phyloP scores from a whole-genome alignment of 2,113 vertebrate species.

The Laticauda laticaudata region DNA sequence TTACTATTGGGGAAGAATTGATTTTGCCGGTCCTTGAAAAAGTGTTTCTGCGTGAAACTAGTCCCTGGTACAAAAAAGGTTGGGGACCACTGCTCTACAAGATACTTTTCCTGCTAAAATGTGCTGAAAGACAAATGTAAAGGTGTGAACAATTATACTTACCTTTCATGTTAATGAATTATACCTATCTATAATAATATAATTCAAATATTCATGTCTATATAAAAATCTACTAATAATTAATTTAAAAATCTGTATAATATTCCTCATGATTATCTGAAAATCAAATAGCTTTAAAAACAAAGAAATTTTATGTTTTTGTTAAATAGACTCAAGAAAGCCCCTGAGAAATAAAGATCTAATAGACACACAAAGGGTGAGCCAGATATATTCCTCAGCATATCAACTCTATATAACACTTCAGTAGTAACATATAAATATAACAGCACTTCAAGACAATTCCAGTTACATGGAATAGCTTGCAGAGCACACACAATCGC shows the following conservation, averaged over 20 bases:
- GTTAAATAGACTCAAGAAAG: slow-evolving; percentile 26
- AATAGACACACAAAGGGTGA: slow-evolving; percentile 21
- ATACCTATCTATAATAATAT: no score
- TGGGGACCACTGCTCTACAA: background rate
- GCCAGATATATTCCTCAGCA: slow-evolving; percentile 16
- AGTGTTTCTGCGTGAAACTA: no score
- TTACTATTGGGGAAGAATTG: no score
- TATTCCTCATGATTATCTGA: slow-evolving; percentile 4
- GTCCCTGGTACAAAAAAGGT: no score
- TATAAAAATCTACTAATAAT: slow-evolving; percentile 9
- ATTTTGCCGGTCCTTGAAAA: no score
- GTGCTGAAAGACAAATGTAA: slow-evolving; percentile 36
- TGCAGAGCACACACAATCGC: slow-evolving; percentile 18
- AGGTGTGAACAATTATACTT: slow-evolving; percentile 15
- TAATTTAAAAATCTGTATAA: background rate
- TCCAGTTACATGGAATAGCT: slow-evolving; percentile 24
- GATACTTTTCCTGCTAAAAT: background rate
- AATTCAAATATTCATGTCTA: background rate
- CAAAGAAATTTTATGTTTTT: background rate
- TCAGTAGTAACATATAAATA: slow-evolving; percentile 30
- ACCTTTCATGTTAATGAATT: slow-evolving; percentile 21
- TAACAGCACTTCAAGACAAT: slow-evolving; percentile 5
- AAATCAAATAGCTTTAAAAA: slow-evolving; percentile 12
- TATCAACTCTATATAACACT: slow-evolving; percentile 8
- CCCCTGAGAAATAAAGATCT: slow-evolving; percentile 34